Evolutionary conservation across 2,113 vertebrate genomes (phyloP).

Genomic region (Hoplias malabaricus): DNA sequence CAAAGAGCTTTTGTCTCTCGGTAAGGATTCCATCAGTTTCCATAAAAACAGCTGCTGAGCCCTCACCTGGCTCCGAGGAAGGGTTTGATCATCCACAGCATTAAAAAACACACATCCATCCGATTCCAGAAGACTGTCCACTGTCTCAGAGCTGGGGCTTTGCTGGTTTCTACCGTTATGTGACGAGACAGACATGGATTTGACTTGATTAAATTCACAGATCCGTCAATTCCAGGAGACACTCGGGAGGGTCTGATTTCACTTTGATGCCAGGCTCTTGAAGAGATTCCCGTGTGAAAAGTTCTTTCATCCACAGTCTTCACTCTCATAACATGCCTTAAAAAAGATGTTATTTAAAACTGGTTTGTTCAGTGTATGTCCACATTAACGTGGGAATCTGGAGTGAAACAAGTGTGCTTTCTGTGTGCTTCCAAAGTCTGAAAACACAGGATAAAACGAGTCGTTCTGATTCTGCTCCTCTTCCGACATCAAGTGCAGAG

Average conservation of each 20-base stretch:
- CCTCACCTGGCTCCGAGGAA: neutral
- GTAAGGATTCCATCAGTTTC: neutral
- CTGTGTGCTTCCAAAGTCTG: no score
- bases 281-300: neutral
- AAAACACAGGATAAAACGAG: no score
- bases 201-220: neutral
- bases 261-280: neutral
- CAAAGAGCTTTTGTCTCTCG: slow-evolving; percentile 29
- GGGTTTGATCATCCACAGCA: neutral
- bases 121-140: neutral
- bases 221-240: neutral
- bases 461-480: no score
- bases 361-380: no score
- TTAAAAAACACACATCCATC: neutral
- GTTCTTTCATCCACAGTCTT: neutral
- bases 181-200: neutral
- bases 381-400: no score
- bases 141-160: neutral
- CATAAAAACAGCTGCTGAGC: neutral
- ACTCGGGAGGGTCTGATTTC: neutral
- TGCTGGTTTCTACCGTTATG: neutral
- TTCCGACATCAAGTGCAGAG: no score
- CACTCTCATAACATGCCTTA: neutral
- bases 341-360: neutral
- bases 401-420: no score